phyloP scores from a whole-genome alignment of 2,888 invertebrate species.

The Nomada fabriciana region DNA sequence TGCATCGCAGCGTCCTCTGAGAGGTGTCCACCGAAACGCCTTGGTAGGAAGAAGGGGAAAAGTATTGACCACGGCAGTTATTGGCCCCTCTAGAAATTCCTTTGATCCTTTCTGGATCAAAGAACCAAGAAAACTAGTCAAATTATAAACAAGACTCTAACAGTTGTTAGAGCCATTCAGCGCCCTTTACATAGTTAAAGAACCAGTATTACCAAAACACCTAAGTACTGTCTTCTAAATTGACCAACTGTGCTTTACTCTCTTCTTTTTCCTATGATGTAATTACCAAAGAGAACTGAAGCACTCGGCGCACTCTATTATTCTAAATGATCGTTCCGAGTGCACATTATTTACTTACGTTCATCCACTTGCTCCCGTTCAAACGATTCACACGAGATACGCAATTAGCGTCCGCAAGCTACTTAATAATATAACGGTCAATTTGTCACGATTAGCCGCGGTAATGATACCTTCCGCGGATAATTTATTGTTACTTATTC shows the following conservation, averaged over 20 bases:
- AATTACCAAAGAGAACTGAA: constrained; percentile 24
- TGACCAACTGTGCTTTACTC: too few relatives aligned
- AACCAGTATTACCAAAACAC: too few relatives aligned
- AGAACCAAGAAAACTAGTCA: too few relatives aligned
- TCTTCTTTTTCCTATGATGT: not conserved
- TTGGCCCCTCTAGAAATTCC: too few relatives aligned
- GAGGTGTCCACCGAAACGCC: constrained; percentile 25
- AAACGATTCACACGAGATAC: constrained; percentile 75
- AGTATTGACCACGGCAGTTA: constrained; percentile 53
- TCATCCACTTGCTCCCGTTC: constrained; percentile 53
- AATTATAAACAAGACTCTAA: too few relatives aligned
- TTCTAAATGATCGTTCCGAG: constrained; percentile 29
- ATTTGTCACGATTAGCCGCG: constrained; percentile 81
- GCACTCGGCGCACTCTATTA: constrained; percentile 29
- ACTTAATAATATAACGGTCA: constrained; percentile 83
- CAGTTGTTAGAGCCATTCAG: too few relatives aligned
- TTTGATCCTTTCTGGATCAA: too few relatives aligned
- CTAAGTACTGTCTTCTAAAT: too few relatives aligned
- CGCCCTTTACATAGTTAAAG: too few relatives aligned
- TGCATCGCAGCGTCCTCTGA: constrained; percentile 60
- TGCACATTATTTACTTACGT: constrained; percentile 52
- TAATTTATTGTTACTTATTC: constrained; percentile 84
- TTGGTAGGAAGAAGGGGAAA: constrained; percentile 16
- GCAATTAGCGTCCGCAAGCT: constrained; percentile 78
- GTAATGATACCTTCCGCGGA: constrained; percentile 80